These are phyloP conservation scores for Phenganax subtilis DNA, from an alignment of 92 coral and sea anemone species.

Conservation along the genomic window DNA sequence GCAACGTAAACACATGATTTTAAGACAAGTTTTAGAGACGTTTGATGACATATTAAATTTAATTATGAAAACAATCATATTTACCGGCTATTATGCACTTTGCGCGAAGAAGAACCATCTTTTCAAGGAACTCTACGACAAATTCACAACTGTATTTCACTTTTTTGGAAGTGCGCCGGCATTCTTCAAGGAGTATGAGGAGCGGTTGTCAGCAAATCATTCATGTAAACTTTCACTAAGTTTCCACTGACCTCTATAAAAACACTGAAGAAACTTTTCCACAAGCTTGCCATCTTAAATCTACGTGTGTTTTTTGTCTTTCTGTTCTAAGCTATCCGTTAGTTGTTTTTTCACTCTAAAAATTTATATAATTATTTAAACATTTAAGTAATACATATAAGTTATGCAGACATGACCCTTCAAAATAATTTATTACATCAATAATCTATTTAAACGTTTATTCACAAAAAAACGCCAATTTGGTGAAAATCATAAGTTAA, in stretches of 20 bases:
- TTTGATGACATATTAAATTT: not conserved
- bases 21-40: not conserved
- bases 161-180: not conserved
- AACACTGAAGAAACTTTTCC: too few relatives aligned
- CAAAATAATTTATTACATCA: too few relatives aligned
- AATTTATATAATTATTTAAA: not conserved
- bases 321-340: too few relatives aligned
- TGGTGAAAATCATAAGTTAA: too few relatives aligned
- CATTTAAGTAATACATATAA: too few relatives aligned
- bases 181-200: not conserved
- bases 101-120: slow-evolving; percentile 90
- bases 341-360: not conserved
- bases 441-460: too few relatives aligned
- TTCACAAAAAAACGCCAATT: too few relatives aligned
- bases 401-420: too few relatives aligned
- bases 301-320: too few relatives aligned
- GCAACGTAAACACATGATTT: slow-evolving; percentile 15
- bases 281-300: too few relatives aligned
- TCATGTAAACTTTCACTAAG: not conserved
- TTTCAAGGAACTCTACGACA: not conserved
- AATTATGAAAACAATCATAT: not conserved
- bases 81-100: slow-evolving; percentile 77
- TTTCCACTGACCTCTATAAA: too few relatives aligned
- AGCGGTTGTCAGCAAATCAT: not conserved
- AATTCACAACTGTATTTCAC: not conserved